Conservation (phyloP, 2,797 vertebrate species). For the Eulemur mongoz region DNA sequence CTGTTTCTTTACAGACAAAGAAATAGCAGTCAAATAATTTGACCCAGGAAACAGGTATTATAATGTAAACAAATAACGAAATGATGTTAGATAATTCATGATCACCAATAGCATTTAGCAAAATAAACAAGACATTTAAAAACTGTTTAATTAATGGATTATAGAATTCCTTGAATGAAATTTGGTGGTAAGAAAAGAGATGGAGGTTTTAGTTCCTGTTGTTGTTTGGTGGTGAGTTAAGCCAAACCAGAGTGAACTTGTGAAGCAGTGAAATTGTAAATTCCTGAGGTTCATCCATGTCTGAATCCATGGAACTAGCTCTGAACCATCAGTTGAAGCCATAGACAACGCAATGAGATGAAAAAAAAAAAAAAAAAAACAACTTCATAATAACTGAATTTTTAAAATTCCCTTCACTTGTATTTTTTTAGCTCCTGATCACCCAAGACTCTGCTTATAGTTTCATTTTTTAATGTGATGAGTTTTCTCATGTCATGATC, state of each 20-base stretch:
- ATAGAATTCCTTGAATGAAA: neutral
- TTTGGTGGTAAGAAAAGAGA: neutral
- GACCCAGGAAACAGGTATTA: neutral
- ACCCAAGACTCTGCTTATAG: neutral
- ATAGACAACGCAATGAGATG: neutral
- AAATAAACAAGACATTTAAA: neutral
- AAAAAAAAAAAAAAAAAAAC: too few relatives aligned
- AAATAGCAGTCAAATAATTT: neutral
- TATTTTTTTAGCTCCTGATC: neutral
- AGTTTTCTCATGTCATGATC: neutral
- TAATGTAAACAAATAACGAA: slow-evolving; percentile 12
- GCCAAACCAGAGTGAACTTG: neutral
- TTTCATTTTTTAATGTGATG: neutral
- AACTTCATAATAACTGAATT: neutral
- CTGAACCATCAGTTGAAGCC: neutral
- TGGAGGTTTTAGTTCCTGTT: neutral
- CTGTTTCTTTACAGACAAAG: neutral
- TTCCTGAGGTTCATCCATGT: neutral
- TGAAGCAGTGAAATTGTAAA: neutral
- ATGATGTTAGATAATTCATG: neutral
- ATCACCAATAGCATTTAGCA: neutral
- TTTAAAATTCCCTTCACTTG: neutral
- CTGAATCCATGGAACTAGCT: neutral
- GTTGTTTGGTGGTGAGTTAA: neutral
- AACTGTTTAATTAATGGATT: neutral